Evolutionary conservation across 2,797 vertebrate genomes (phyloP).

Genomic region (Clarias fuscus): DNA sequence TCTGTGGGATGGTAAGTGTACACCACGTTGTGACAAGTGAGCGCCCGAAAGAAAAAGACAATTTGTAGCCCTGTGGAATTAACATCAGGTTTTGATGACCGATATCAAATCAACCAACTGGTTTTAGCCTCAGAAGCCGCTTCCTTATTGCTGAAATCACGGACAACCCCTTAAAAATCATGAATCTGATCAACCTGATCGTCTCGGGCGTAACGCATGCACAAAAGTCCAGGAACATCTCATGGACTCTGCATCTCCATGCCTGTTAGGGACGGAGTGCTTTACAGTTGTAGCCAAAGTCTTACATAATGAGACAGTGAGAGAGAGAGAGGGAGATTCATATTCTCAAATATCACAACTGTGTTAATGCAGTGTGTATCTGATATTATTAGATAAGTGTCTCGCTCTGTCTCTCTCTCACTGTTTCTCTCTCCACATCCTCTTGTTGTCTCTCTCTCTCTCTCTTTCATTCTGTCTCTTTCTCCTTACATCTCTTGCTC

Average conservation of each 20-base stretch:
- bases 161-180: background rate
- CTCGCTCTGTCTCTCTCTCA: no score
- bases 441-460: background rate
- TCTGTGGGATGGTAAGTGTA: background rate
- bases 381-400: background rate
- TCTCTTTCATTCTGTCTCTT: background rate
- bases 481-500: background rate
- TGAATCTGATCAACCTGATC: background rate
- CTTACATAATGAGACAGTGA: background rate
- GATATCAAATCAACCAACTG: background rate
- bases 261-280: background rate
- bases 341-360: background rate
- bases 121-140: background rate
- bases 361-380: background rate
- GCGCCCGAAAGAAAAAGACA: background rate
- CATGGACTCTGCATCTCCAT: background rate
- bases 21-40: background rate
- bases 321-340: background rate
- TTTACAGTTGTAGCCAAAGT: background rate
- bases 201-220: background rate
- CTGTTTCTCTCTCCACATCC: background rate
- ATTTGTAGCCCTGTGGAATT: background rate
- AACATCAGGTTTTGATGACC: background rate
- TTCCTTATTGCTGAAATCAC: background rate
- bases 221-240: background rate